These are phyloP conservation scores for Palythoa heliodiscus DNA, from an alignment of 92 coral and sea anemone species.

Conservation along the genomic window DNA sequence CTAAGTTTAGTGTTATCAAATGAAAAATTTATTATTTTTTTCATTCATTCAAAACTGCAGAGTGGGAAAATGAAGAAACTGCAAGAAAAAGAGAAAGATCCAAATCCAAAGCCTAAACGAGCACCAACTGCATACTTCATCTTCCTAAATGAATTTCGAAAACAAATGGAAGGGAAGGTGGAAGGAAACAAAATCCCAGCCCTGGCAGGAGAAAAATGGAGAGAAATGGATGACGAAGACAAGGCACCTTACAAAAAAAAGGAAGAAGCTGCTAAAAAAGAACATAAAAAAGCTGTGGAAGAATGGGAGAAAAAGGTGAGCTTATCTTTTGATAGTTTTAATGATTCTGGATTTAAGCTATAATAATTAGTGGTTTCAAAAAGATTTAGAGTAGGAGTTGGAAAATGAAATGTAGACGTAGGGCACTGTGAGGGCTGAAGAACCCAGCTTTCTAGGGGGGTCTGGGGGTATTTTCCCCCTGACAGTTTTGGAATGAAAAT, in stretches of 20 bases:
- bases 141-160: constrained; percentile 85
- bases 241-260: constrained; percentile 69
- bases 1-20: no score
- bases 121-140: constrained; percentile 90
- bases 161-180: constrained; percentile 60
- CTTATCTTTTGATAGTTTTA: no score
- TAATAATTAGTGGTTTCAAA: no score
- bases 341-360: no score
- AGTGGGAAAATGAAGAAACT: constrained; percentile 55
- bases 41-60: constrained; percentile 28
- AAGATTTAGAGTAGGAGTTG: no score
- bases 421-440: no score
- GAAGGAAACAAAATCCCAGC: constrained; percentile 54
- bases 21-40: background rate
- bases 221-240: constrained; percentile 73
- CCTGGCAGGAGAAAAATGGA: constrained; percentile 94
- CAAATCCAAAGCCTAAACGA: constrained; percentile 85
- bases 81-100: constrained; percentile 60
- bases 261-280: constrained; percentile 76
- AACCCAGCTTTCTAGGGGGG: no score
- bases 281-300: constrained; percentile 72
- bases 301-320: constrained; percentile 76
- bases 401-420: no score
- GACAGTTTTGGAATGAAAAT: no score
- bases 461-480: no score